phyloP scores from a whole-genome alignment of 2,797 vertebrate species.

The Pogonophryne albipinna region DNA sequence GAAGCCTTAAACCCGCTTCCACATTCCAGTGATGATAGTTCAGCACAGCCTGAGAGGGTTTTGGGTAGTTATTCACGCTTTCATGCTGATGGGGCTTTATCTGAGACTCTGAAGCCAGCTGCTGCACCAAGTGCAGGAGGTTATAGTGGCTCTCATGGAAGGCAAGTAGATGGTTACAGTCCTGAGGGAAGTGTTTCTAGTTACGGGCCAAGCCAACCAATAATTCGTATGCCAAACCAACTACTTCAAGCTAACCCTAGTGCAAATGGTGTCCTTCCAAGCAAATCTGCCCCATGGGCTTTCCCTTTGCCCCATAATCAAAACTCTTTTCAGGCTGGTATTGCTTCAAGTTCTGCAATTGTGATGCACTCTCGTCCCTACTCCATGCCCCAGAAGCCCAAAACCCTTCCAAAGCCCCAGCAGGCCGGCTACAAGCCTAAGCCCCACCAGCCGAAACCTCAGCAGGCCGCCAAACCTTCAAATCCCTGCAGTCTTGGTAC shows the following conservation, averaged over 20 bases:
- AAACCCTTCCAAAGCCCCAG: no score
- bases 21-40: background rate
- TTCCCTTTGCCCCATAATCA: rapidly evolving
- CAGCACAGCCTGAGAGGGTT: background rate
- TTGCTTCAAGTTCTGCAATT: conserved; percentile 2
- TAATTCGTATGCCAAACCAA: background rate
- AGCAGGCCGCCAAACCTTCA: no score
- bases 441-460: no score
- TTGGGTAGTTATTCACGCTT: background rate
- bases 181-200: background rate
- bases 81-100: no score
- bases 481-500: no score
- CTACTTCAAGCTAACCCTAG: background rate
- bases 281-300: conserved; percentile 5
- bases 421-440: no score
- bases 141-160: background rate
- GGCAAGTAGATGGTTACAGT: conserved; percentile 22
- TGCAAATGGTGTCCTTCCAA: no score
- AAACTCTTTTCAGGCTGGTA: rapidly evolving
- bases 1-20: no score
- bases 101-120: background rate
- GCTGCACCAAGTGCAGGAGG: background rate
- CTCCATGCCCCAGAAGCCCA: no score
- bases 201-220: background rate
- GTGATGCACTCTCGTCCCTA: background rate